These are phyloP conservation scores for Drosophila gunungcola DNA, from an alignment of 1,140 invertebrate genomes.

Conservation along the genomic window DNA sequence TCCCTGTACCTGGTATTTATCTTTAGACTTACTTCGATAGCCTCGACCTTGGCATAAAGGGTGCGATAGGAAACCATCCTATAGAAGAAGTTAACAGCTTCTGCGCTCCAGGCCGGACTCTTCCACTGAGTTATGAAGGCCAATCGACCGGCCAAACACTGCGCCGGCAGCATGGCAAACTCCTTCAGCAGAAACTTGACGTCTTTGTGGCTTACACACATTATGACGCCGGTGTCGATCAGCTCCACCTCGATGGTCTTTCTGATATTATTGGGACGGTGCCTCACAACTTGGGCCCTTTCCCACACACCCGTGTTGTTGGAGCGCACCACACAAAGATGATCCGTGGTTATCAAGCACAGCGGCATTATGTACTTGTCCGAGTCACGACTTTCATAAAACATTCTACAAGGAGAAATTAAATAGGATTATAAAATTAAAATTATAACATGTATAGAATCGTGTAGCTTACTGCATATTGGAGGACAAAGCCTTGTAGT, in stretches of 20 bases:
- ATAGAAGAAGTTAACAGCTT: conserved; percentile 43
- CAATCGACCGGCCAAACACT: conserved; percentile 42
- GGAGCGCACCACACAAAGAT: conserved; percentile 53
- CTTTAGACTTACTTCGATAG: conserved; percentile 28
- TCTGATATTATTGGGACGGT: conserved; percentile 3
- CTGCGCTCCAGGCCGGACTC: conserved; percentile 33
- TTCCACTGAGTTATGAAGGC: conserved; percentile 43
- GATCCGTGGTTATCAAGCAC: conserved; percentile 48
- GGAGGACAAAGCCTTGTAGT: conserved; percentile 37
- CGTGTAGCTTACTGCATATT: conserved; percentile 62
- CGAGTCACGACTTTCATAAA: conserved; percentile 15
- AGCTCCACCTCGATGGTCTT: conserved; percentile 53
- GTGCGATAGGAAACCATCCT: conserved; percentile 35
- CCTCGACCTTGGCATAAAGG: conserved; percentile 48
- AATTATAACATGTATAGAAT: background rate
- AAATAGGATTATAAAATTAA: background rate
- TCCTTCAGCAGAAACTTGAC: conserved; percentile 56
- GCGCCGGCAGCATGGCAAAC: conserved; percentile 58
- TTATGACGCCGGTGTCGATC: conserved; percentile 65
- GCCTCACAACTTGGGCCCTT: conserved; percentile 52
- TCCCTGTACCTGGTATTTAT: background rate
- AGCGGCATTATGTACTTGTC: conserved; percentile 47
- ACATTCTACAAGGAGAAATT: conserved; percentile 16
- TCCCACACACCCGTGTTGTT: conserved; percentile 44
- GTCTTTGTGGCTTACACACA: conserved; percentile 26